These are phyloP conservation scores for Benthosema pterotum DNA, from an alignment of 2,797 vertebrate species.

Conservation along the genomic window DNA sequence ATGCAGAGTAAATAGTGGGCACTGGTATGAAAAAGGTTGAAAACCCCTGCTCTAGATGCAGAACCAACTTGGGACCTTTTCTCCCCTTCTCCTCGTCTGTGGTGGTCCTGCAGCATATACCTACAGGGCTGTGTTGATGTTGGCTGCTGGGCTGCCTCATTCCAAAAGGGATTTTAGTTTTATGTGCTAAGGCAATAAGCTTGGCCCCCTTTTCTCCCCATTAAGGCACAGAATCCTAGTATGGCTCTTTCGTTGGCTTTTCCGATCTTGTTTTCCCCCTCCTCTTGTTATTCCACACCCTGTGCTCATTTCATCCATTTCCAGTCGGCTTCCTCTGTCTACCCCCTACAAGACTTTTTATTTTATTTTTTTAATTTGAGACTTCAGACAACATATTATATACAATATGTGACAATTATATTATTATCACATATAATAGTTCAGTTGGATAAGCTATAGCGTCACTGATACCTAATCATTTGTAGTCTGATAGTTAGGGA, in stretches of 20 bases:
- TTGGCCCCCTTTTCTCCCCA: constrained; percentile 15
- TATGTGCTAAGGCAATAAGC: constrained; percentile 44
- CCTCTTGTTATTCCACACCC: constrained; percentile 13
- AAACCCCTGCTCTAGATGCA: too few species aligned
- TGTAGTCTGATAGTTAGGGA: background rate
- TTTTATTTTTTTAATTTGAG: background rate
- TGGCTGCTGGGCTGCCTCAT: constrained; percentile 56
- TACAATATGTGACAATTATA: too few species aligned
- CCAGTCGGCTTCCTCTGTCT: constrained; percentile 17
- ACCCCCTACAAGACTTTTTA: background rate
- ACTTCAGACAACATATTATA: background rate
- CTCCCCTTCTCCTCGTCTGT: constrained; percentile 19
- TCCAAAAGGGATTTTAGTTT: constrained; percentile 56
- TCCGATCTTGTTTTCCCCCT: background rate
- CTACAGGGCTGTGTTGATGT: constrained; percentile 51
- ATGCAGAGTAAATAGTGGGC: too few species aligned
- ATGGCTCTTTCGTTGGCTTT: constrained; percentile 3
- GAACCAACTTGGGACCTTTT: background rate
- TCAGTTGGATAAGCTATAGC: constrained; percentile 1
- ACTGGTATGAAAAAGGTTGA: too few species aligned
- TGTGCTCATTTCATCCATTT: constrained; percentile 19
- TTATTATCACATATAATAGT: background rate
- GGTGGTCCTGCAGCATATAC: constrained; percentile 55
- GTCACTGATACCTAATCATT: background rate
- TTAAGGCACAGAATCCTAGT: constrained; percentile 30